Conservation (phyloP, 2,113 vertebrate genomes). For the Tragelaphus buxtoni region DNA sequence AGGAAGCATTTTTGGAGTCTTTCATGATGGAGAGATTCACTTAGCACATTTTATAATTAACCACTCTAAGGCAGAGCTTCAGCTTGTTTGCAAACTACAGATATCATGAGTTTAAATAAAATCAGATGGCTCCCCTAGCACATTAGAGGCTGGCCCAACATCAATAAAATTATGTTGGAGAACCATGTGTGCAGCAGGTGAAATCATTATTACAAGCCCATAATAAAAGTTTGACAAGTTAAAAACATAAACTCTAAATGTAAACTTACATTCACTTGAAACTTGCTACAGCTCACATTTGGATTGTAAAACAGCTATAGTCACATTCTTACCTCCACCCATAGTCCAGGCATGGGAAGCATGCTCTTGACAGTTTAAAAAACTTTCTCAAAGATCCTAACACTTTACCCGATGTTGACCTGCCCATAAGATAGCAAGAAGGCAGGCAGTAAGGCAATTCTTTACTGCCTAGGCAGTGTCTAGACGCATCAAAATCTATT, state of each 20-base stretch:
- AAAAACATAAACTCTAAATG: constrained; percentile 63
- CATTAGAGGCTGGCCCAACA: constrained; percentile 9
- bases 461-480: background rate
- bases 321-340: constrained; percentile 33
- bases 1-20: constrained; percentile 34
- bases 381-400: background rate
- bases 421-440: background rate
- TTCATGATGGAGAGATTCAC: constrained; percentile 25
- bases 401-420: background rate
- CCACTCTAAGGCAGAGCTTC: constrained; percentile 20
- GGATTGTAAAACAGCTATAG: constrained; percentile 46
- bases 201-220: constrained; percentile 51
- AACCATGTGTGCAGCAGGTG: constrained; percentile 49
- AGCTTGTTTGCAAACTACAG: constrained; percentile 28
- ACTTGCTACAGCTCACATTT: constrained; percentile 49
- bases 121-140: background rate
- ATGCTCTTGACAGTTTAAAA: background rate
- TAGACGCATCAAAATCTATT: background rate
- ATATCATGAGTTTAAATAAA: constrained; percentile 53
- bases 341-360: background rate
- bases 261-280: constrained; percentile 56
- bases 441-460: background rate
- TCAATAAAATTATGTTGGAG: constrained; percentile 58
- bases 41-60: constrained; percentile 50
- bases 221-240: constrained; percentile 56